A percentile compares a stretch with the other conserved stretches of the same genome.
Conservation (phyloP, 92 coral and sea anemone genomes). For the Phymanthus crucifer region DNA sequence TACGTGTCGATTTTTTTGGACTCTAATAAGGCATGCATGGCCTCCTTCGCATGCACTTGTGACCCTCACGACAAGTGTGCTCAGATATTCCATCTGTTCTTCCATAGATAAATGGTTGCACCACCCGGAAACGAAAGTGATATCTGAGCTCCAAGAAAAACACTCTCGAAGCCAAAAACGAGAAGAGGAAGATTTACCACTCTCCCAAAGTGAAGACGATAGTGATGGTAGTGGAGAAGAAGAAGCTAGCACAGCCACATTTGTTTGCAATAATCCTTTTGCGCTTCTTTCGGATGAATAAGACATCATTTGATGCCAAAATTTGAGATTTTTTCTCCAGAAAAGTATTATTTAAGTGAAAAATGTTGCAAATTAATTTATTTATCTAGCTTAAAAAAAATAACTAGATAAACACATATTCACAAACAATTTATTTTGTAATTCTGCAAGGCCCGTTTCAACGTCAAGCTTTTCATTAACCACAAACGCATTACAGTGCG, state of each 20-base stretch:
- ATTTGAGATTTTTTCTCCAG: too few relatives aligned
- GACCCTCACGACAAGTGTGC: too few relatives aligned
- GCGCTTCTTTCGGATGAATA: constrained; percentile 80
- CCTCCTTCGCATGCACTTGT: too few relatives aligned
- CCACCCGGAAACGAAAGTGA: constrained; percentile 70
- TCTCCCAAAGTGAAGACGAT: constrained; percentile 40
- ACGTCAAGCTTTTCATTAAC: too few relatives aligned
- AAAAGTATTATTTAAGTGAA: too few relatives aligned
- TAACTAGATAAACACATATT: too few relatives aligned
- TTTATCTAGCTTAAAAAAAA: too few relatives aligned
- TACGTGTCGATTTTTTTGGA: too few relatives aligned
- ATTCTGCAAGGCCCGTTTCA: too few relatives aligned
- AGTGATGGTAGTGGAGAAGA: constrained; percentile 57
- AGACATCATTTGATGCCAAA: background rate
- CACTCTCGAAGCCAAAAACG: constrained; percentile 45
- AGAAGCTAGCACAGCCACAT: constrained; percentile 49
- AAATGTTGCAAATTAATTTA: background rate
- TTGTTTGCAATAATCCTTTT: constrained; percentile 68
- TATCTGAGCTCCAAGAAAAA: constrained; percentile 70
- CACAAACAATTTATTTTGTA: too few relatives aligned
- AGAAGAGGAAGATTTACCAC: constrained; percentile 39
- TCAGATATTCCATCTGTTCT: background rate
- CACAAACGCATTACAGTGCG: too few relatives aligned
- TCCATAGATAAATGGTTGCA: constrained; percentile 72
- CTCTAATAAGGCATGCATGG: too few relatives aligned